Evolutionary conservation across 2,888 invertebrate genomes (phyloP), one percentile per base, ranked within the genome.

Genomic region (Drosophila gaucha): DNA sequence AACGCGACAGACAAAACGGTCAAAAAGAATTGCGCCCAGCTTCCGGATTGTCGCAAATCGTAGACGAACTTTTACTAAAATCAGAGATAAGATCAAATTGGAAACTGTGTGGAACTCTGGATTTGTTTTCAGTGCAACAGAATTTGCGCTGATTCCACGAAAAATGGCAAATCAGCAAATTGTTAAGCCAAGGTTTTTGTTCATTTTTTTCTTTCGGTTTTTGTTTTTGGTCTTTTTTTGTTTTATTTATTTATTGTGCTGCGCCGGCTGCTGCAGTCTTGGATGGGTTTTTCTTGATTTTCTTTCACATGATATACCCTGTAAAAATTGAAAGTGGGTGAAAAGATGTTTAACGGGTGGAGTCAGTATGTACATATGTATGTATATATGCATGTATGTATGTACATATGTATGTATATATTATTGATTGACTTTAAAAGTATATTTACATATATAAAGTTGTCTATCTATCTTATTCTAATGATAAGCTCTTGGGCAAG

Each of bases 91-190:
- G 24, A 28, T 12, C 5, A 14, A 35, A 24, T 31, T 63, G 30
- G 14, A 9, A 24, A 31, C 30, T 10, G 12, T 20, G 9, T 28
- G 26, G 16, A 54, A 39, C 44, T 28, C 14, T 14, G 41, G 30
- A 66, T 62, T 57, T 78, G 41, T 85, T 66, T 67, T 55, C 65
- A 62, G 70, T 80, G 80, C 76, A 82, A 24, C 64, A 71, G 22
- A 46, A 79, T 80, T 85, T 65, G 56, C 76, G 86, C 86, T 80
- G 86, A 85, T 68, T 64, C 66, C 62, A 56, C 39, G 36, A 57
- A 78, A 75, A 62, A 36, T 57, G 30, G 67, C 47, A 56, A 60
- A 63, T 60, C 63, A 70, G 70, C 67, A 66, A 72, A 80, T 84
- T 72, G 57, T 76, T 84, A 22, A 51, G 66, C 60, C 71, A 80